Conservation (phyloP, 2,797 vertebrate species). For the Parotocinclus haroldoi region DNA sequence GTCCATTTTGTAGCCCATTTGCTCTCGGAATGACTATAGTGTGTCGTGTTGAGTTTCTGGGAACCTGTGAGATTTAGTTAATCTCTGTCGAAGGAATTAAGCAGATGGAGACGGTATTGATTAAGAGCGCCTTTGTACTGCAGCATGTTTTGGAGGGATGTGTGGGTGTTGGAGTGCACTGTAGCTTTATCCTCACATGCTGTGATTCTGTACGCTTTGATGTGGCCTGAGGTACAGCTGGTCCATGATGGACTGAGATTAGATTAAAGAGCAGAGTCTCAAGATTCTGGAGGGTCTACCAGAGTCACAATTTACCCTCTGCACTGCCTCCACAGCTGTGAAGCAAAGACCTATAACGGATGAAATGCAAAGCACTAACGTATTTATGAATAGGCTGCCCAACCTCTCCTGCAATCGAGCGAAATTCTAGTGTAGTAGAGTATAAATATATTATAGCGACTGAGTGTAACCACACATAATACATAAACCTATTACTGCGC, state of each 20-base stretch:
- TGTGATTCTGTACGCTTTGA: slow-evolving; percentile 11
- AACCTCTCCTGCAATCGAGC: too few relatives aligned
- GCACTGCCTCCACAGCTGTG: not conserved
- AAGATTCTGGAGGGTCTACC: slow-evolving; percentile 14
- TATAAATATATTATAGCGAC: too few relatives aligned
- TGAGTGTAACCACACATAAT: too few relatives aligned
- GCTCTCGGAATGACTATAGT: slow-evolving; percentile 2
- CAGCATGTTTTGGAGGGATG: slow-evolving; percentile 2
- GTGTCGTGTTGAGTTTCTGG: slow-evolving; percentile 8
- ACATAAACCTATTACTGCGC: too few relatives aligned
- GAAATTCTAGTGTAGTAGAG: too few relatives aligned
- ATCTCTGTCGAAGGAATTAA: slow-evolving; percentile 8
- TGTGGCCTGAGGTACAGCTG: slow-evolving; percentile 14
- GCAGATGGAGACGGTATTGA: slow-evolving; percentile 24
- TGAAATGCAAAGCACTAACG: too few relatives aligned
- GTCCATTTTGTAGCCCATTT: not conserved
- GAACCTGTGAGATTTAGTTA: slow-evolving; percentile 9
- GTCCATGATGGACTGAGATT: slow-evolving; percentile 1
- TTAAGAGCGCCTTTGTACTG: slow-evolving; percentile 12
- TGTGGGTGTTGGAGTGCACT: slow-evolving; percentile 4
- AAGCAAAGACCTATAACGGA: too few relatives aligned
- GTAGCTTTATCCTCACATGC: not conserved
- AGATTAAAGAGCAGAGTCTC: slow-evolving; percentile 9
- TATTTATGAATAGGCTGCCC: too few relatives aligned
- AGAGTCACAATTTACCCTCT: slow-evolving; percentile 5